These are phyloP conservation scores for Flexamia atlantica DNA, from an alignment of 2,888 invertebrate species.

Conservation along the genomic window DNA sequence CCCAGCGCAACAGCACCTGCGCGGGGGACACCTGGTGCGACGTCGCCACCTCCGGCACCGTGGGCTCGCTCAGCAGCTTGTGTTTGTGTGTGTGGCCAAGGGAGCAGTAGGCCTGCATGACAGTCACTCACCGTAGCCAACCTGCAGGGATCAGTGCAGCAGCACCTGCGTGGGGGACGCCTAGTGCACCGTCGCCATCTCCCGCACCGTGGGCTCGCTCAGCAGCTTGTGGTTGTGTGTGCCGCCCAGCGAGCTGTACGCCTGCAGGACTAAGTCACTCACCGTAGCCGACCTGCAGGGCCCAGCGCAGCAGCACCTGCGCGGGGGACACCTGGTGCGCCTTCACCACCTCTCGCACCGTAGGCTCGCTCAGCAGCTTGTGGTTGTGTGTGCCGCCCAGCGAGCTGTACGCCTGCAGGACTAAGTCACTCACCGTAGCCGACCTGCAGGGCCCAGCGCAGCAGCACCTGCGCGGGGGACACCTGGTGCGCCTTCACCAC, in stretches of 20 bases:
- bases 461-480: conserved; percentile 84
- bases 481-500: conserved; percentile 76
- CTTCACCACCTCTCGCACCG: no score
- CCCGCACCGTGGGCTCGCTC: no score
- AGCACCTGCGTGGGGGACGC: conserved; percentile 82
- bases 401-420: conserved; percentile 74
- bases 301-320: no score
- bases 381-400: conserved; percentile 81
- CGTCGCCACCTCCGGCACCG: conserved; percentile 76
- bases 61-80: background rate
- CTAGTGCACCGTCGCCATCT: conserved; percentile 79
- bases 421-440: conserved; percentile 76
- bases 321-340: no score
- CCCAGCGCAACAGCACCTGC: conserved; percentile 85
- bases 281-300: conserved; percentile 84
- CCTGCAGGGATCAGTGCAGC: conserved; percentile 86
- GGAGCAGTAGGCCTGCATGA: conserved; percentile 50
- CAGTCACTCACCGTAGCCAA: conserved; percentile 79
- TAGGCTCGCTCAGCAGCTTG: no score
- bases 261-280: no score
- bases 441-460: conserved; percentile 83
- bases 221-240: no score
- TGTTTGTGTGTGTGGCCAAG: background rate
- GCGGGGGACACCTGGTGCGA: conserved; percentile 79
- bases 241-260: conserved; percentile 79